These are phyloP conservation scores for Phodopus roborovskii DNA, from an alignment of 2,113 vertebrate genomes.

Conservation along the genomic window DNA sequence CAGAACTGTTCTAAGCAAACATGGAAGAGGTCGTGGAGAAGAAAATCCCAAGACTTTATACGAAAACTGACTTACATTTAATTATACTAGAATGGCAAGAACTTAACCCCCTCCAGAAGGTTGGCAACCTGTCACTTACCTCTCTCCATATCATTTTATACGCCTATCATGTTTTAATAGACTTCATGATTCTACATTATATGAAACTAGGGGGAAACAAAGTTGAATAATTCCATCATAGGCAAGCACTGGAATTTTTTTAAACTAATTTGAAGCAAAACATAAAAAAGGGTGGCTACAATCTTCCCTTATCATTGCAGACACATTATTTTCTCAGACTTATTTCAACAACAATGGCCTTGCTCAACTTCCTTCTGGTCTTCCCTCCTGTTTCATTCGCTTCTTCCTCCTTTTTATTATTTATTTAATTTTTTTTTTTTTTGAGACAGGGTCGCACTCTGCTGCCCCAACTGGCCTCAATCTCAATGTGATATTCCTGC, in stretches of 20 bases:
- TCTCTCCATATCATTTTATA: constrained; percentile 23
- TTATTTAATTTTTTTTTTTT: background rate
- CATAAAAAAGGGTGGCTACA: background rate
- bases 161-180: constrained; percentile 44
- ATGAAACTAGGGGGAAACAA: constrained; percentile 19
- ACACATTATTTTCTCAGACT: constrained; percentile 1
- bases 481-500: background rate
- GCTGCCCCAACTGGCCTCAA: background rate
- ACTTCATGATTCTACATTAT: background rate
- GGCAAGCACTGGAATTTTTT: background rate
- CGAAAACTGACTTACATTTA: constrained; percentile 17
- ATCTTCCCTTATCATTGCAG: background rate
- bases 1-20: constrained; percentile 38
- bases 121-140: constrained; percentile 8
- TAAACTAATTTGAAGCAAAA: constrained; percentile 14
- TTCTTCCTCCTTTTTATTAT: background rate
- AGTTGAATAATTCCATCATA: constrained; percentile 26
- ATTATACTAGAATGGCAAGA: background rate
- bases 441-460: background rate
- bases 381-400: background rate
- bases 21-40: background rate
- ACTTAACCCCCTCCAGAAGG: background rate
- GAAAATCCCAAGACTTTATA: background rate
- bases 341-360: background rate
- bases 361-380: background rate